These are phyloP conservation scores for Narcine bancroftii DNA, from an alignment of 2,113 vertebrate genomes.

Conservation along the genomic window DNA sequence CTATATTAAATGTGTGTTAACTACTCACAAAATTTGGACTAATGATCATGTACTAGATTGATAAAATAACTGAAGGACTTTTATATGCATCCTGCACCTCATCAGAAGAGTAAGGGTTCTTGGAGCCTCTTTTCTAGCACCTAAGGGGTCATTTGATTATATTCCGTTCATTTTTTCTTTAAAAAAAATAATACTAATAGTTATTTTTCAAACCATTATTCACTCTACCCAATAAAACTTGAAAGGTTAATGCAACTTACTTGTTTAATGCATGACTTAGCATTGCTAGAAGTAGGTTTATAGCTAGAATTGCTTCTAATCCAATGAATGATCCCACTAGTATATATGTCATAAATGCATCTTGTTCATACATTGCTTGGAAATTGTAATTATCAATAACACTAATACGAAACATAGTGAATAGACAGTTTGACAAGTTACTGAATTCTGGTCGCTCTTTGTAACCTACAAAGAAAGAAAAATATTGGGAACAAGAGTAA, in stretches of 20 bases:
- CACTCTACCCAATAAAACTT: neutral
- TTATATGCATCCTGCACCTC: no score
- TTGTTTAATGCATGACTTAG: neutral
- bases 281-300: conserved; percentile 26
- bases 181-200: neutral
- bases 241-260: conserved; percentile 1
- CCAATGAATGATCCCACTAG: conserved; percentile 27
- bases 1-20: no score
- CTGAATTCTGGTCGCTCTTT: neutral
- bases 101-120: no score
- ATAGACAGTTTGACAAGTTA: neutral
- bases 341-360: conserved; percentile 9
- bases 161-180: no score
- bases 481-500: neutral
- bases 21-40: no score
- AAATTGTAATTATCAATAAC: neutral
- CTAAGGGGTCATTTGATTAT: no score
- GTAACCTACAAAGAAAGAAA: neutral
- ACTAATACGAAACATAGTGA: conserved; percentile 29
- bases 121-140: no score
- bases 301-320: conserved; percentile 20
- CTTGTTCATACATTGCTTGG: neutral
- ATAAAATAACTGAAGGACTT: no score
- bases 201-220: neutral
- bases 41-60: no score